Evolutionary conservation across 2,888 invertebrate genomes (phyloP).

Genomic region (Smittia sp.): DNA sequence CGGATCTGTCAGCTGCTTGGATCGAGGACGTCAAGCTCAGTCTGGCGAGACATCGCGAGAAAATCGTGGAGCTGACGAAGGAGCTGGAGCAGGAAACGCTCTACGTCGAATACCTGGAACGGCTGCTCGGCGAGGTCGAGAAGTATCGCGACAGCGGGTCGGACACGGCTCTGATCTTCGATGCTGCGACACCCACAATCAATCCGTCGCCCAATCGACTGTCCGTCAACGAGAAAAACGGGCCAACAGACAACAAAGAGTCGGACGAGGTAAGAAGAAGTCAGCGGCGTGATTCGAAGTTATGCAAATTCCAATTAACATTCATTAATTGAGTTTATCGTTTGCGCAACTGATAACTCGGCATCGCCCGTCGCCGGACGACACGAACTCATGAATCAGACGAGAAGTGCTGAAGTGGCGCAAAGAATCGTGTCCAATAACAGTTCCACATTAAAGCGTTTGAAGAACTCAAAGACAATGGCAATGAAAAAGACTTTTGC

Average conservation of each 20-base stretch:
- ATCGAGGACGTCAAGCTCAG: slow-evolving; percentile 90
- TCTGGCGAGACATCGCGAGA: slow-evolving; percentile 83
- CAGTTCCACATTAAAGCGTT: not conserved
- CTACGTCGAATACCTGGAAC: slow-evolving; percentile 85
- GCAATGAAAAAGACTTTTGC: slow-evolving; percentile 10
- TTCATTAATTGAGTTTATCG: slow-evolving; percentile 4
- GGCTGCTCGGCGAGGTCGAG: slow-evolving; percentile 79
- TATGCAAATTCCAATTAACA: slow-evolving; percentile 13
- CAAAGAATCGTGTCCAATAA: slow-evolving; percentile 3
- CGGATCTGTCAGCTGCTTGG: slow-evolving; percentile 87
- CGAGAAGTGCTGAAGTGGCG: not conserved
- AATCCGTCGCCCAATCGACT: slow-evolving; percentile 43
- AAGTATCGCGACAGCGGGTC: slow-evolving; percentile 64
- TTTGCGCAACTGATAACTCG: slow-evolving; percentile 13
- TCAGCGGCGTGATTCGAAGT: not conserved
- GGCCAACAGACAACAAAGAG: slow-evolving; percentile 45
- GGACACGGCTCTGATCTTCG: slow-evolving; percentile 54
- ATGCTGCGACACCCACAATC: slow-evolving; percentile 51
- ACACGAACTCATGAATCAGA: not conserved
- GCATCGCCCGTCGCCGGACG: not conserved
- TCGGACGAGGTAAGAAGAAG: slow-evolving; percentile 45
- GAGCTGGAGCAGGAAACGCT: slow-evolving; percentile 88
- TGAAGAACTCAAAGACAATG: not conserved
- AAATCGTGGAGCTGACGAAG: slow-evolving; percentile 75
- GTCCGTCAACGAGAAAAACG: slow-evolving; percentile 30